Evolutionary conservation across 2,797 vertebrate species (phyloP), one percentile per base, ranked within the genome.

Genomic region (Typhlichthys subterraneus): DNA sequence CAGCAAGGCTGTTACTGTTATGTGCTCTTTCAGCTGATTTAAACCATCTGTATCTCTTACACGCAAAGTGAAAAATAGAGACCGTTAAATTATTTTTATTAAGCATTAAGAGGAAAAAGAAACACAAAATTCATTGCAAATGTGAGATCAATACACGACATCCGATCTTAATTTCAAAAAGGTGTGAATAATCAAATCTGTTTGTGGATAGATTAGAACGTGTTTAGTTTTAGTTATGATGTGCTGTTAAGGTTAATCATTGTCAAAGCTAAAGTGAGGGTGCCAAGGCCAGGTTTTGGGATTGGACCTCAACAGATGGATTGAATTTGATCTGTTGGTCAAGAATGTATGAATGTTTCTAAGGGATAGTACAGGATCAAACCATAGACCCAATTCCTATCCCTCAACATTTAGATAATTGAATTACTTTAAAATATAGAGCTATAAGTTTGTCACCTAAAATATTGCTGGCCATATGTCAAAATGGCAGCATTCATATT

Each of bases 351-450:
- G 13, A 19, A 51, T 19, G 9, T 77, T 70, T 48, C 53, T 52
- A 57, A 63, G n/a, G 42, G 77, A 66, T 64, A 47, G 0, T 59
- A 14, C 13, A 23, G 54, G 53, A 73, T 83, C 68, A 50, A 59
- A 69, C 52, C 14, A 11, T 12, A 46, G 15, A 1, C 53, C 13
- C 4, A 4, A 55, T 45, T 15, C 9, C 12, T 14, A 11, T 13
- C 47, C 33, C 33, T 38, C 23, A 23, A 23, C 23, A 23, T 23
- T 6, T 38, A 9, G 33, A 7, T 38, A 38, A 38, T 38, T 23
- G 0, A 23, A 38, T 7, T 38, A 38, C 6, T 38, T 7, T 38
- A 38, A 6, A 38, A 9, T 38, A 38, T 38, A 38, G 19, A 19
- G 2, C 19, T 38, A 38, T 23, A 3, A 3, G 2, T 38, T 9